phyloP scores from a whole-genome alignment of 2,888 invertebrate genomes.

The Allygus modestus region DNA sequence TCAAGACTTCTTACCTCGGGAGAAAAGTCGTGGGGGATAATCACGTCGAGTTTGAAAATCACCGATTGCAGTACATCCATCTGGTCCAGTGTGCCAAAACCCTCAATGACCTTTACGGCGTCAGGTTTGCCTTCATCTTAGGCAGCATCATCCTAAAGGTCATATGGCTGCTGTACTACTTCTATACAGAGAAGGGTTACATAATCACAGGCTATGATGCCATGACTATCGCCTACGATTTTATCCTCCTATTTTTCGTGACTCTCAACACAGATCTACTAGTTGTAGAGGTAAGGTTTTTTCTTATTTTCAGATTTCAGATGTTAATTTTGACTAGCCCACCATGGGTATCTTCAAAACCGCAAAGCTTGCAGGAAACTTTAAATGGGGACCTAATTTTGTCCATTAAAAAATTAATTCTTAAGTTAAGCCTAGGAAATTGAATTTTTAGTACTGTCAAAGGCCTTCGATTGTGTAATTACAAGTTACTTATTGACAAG shows the following conservation, averaged over 20 bases:
- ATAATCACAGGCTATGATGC: conserved; percentile 18
- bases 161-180: neutral
- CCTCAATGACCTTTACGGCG: conserved; percentile 8
- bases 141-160: neutral
- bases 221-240: neutral
- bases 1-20: neutral
- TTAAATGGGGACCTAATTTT: too few species aligned
- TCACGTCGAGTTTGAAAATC: conserved; percentile 19
- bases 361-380: too few species aligned
- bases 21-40: neutral
- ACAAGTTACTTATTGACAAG: too few species aligned
- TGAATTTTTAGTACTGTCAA: too few species aligned
- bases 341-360: too few species aligned
- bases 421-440: too few species aligned
- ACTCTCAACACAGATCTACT: conserved; percentile 48
- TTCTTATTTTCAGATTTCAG: neutral
- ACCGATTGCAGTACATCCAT: conserved; percentile 30
- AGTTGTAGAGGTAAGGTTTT: conserved; percentile 24
- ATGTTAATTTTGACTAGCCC: too few species aligned
- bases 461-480: too few species aligned
- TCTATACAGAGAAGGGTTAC: conserved; percentile 30
- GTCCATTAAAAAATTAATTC: too few species aligned
- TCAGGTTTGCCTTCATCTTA: conserved; percentile 30
- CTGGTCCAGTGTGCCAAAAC: conserved; percentile 48
- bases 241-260: neutral